Evolutionary conservation across 2,888 invertebrate genomes (phyloP).

Genomic region (Caenorhabditis sulstoni): DNA sequence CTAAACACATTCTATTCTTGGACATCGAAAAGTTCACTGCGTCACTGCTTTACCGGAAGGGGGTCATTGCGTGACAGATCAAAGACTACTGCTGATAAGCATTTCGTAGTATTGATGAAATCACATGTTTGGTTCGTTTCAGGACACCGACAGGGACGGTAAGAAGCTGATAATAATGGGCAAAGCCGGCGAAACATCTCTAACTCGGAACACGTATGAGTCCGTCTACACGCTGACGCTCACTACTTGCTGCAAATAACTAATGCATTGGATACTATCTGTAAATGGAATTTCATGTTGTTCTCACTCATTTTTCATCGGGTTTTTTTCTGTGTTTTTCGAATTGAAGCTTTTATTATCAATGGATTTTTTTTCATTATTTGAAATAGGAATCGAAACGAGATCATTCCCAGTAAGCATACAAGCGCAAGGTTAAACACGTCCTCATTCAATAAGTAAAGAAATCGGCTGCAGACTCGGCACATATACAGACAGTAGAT

Average conservation of each 20-base stretch:
- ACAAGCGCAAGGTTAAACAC: constrained; percentile 4
- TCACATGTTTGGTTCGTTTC: constrained; percentile 7
- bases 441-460: background rate
- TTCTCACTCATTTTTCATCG: background rate
- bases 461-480: constrained; percentile 1
- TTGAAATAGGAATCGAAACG: background rate
- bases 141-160: constrained; percentile 58
- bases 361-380: background rate
- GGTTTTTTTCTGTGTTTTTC: constrained; percentile 29
- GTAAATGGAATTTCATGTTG: constrained; percentile 2
- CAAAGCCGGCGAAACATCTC: constrained; percentile 55
- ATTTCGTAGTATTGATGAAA: constrained; percentile 22
- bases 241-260: constrained; percentile 46
- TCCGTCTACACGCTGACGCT: constrained; percentile 51
- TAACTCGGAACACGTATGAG: constrained; percentile 57
- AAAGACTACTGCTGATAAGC: constrained; percentile 26
- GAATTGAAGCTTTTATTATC: background rate
- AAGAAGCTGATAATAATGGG: constrained; percentile 57
- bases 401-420: background rate
- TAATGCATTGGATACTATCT: background rate
- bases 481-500: constrained; percentile 17
- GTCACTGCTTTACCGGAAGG: background rate
- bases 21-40: background rate
- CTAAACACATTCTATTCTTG: too few species aligned
- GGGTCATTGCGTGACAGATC: background rate